Evolutionary conservation across 2,888 invertebrate genomes (phyloP).

Genomic region (Nomada flava): DNA sequence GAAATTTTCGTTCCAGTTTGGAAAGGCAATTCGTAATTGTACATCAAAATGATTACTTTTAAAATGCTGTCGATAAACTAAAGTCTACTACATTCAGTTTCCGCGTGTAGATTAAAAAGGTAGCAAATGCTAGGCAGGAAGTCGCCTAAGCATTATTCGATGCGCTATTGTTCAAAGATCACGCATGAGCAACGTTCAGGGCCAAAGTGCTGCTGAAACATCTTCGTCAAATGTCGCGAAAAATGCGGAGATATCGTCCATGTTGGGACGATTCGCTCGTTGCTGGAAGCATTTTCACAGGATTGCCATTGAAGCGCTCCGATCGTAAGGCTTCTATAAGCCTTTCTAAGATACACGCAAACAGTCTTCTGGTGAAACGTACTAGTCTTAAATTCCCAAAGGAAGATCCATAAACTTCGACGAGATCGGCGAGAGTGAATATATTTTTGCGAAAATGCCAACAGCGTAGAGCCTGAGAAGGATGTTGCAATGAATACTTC

Average conservation of each 20-base stretch:
- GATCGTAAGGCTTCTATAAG: slow-evolving; percentile 18
- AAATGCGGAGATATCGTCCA: not conserved
- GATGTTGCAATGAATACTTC: slow-evolving; percentile 56
- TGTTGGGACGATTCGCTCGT: not conserved
- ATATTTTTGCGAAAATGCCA: slow-evolving; percentile 5
- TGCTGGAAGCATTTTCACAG: not conserved
- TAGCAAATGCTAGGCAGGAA: slow-evolving; percentile 66
- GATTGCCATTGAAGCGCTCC: not conserved
- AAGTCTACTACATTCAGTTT: slow-evolving; percentile 10
- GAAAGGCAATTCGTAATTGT: not conserved
- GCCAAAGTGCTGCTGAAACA: slow-evolving; percentile 40
- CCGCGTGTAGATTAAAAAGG: slow-evolving; percentile 47
- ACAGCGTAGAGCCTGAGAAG: slow-evolving; percentile 10
- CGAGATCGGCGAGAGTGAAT: slow-evolving; percentile 11
- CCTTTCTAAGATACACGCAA: not conserved
- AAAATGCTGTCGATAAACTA: not conserved
- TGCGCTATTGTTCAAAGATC: slow-evolving; percentile 70
- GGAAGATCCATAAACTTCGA: slow-evolving; percentile 5
- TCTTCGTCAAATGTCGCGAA: slow-evolving; percentile 26
- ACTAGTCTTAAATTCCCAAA: not conserved
- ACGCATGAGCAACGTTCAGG: slow-evolving; percentile 71
- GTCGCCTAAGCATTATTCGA: slow-evolving; percentile 63
- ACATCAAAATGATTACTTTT: not conserved
- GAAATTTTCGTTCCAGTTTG: slow-evolving; percentile 36
- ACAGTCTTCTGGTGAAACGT: slow-evolving; percentile 1